A percentile compares a stretch with the other conserved stretches of the same genome.
Evolutionary conservation across 2,888 invertebrate species (phyloP).

Genomic region (Palloptera scutellata): DNA sequence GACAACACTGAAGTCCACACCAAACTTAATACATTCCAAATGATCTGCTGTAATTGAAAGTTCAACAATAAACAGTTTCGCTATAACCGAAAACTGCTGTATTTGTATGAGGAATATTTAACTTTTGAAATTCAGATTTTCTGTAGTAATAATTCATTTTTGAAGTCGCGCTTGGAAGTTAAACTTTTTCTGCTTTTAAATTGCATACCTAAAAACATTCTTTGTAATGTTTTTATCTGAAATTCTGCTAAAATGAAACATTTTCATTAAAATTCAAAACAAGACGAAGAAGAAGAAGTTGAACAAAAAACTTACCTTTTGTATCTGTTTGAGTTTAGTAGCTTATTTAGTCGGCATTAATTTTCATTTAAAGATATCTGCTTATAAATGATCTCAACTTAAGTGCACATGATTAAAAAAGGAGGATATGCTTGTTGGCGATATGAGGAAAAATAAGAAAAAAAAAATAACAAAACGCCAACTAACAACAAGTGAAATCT

Average conservation of each 20-base stretch:
- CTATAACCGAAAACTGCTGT: too few species aligned
- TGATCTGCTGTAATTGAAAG: too few species aligned
- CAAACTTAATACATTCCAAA: too few species aligned
- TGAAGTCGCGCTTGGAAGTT: constrained; percentile 7
- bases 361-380: not conserved
- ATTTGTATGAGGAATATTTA: too few species aligned
- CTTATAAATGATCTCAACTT: not conserved
- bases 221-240: not conserved
- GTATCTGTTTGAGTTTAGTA: not conserved
- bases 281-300: too few species aligned
- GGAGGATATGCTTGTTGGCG: not conserved
- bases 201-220: not conserved
- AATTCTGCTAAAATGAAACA: constrained; percentile 13
- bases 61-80: too few species aligned
- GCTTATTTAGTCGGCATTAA: too few species aligned
- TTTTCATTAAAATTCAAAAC: constrained; percentile 18
- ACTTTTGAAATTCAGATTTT: too few species aligned
- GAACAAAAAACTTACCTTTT: not conserved
- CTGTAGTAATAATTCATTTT: not conserved
- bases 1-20: too few species aligned
- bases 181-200: not conserved
- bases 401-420: constrained; percentile 13
- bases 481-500: constrained; percentile 11
- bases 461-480: too few species aligned
- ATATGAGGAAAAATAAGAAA: too few species aligned